Evolutionary conservation across 2,113 vertebrate species (phyloP), one percentile per base, ranked within the genome.

Genomic region (Rhineura floridana): DNA sequence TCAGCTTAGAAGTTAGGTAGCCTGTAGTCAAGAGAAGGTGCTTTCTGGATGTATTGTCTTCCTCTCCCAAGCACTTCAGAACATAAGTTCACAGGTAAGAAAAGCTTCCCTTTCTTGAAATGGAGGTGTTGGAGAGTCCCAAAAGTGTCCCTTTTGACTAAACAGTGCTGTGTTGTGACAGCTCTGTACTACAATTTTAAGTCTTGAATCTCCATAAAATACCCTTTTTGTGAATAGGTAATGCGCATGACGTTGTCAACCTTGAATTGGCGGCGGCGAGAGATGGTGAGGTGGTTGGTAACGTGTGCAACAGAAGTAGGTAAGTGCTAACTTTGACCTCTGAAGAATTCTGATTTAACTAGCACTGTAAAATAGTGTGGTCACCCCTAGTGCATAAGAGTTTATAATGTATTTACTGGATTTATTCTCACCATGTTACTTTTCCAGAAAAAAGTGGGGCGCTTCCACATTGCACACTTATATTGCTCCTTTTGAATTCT

Each of bases 261-360:
- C 1, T 90, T 98, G 95, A 98, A 98, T 82, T 98, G 98, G 98
- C 96, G 98, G 42, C 96, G 98, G 3, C 96, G 98, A 86, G 98
- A 98, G 92, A 98, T 98, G 98, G 98, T 98, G 93, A 96, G 98
- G 90, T 98, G 98, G 98, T 93, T 98, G 93, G 98, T 98, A 90
- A 98, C 97, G 0, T 98, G 98, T 94, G 98, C 97, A 92, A 98
- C 98, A 93, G 97, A 98, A 98, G 96, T 98, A 87, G 98, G 98
- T 98, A 96, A 65, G 98, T 97, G 91, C 42, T 76, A 76, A 77
- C 42, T 25, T 73, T 81, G 69, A 36, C 39, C 13, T 82, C 50
- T 73, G 79, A 0, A 62, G 55, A 17, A 36, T 46, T 82, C 92
- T 69, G 52, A 75, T 79, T 88, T 90, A 42, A 4, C 86, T 88